A percentile compares a stretch with the other conserved stretches of the same genome.
Evolutionary conservation across 1,140 invertebrate species (phyloP).

Genomic region (Pinna nobilis): DNA sequence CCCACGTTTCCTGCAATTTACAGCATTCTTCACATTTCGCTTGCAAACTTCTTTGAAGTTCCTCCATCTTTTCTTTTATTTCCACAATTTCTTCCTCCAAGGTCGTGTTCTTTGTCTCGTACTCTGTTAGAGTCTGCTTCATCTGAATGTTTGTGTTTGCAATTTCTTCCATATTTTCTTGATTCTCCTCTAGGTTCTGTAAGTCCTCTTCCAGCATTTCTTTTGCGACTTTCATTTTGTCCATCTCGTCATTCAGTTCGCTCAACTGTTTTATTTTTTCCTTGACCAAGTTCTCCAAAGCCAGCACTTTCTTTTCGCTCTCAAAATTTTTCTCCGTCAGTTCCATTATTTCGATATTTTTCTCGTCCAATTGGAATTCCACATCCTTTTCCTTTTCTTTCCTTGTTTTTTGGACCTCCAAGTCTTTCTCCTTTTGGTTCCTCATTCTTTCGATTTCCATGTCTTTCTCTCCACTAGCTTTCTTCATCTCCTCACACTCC

Average conservation of each 20-base stretch:
- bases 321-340: conserved; percentile 11
- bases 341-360: conserved; percentile 29
- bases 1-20: conserved; percentile 10
- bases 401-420: conserved; percentile 10
- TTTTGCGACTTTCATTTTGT: conserved; percentile 35
- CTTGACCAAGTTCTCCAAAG: conserved; percentile 22
- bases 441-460: conserved; percentile 2
- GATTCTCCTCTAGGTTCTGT: conserved; percentile 17
- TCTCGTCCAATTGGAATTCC: conserved; percentile 40
- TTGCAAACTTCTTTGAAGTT: neutral
- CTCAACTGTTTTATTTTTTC: conserved; percentile 33
- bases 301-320: conserved; percentile 5
- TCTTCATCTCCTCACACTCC: too few species aligned
- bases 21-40: conserved; percentile 5
- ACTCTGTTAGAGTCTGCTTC: conserved; percentile 9
- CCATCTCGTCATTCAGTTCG: conserved; percentile 36
- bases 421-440: conserved; percentile 20
- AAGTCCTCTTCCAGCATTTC: conserved; percentile 40
- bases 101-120: neutral
- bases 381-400: conserved; percentile 20
- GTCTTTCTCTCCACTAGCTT: conserved; percentile 9
- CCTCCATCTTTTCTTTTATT: conserved; percentile 11
- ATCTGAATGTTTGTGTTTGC: conserved; percentile 15
- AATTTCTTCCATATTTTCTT: conserved; percentile 14
- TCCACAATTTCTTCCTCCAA: conserved; percentile 16